These are phyloP conservation scores for Caerostris extrusa DNA, from an alignment of 1,140 invertebrate species.

Conservation along the genomic window DNA sequence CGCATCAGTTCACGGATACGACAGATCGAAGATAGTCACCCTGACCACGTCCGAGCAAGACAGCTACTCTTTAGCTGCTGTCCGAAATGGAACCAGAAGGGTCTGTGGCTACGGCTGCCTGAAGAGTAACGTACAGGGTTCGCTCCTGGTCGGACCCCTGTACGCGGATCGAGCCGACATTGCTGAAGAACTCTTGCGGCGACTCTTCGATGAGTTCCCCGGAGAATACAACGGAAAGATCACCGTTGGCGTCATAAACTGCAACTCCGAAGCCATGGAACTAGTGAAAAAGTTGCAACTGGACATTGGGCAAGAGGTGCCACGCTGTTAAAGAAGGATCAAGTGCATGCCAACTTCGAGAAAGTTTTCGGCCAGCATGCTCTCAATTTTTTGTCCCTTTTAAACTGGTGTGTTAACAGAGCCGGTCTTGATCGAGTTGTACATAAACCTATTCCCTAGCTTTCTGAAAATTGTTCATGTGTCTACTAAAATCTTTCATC, in stretches of 20 bases:
- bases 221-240: background rate
- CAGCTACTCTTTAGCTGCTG: slow-evolving; percentile 67
- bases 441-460: too few species aligned
- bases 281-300: background rate
- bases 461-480: too few species aligned
- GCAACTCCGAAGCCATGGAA: slow-evolving; percentile 50
- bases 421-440: too few species aligned
- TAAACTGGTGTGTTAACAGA: slow-evolving; percentile 38
- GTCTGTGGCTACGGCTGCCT: slow-evolving; percentile 78
- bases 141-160: slow-evolving; percentile 78
- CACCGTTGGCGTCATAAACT: slow-evolving; percentile 43
- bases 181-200: slow-evolving; percentile 70
- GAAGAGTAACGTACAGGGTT: slow-evolving; percentile 72
- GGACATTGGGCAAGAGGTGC: slow-evolving; percentile 38
- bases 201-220: slow-evolving; percentile 69
- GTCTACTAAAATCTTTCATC: too few species aligned
- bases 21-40: slow-evolving; percentile 46
- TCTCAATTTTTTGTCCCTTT: slow-evolving; percentile 79
- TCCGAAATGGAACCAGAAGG: slow-evolving; percentile 35
- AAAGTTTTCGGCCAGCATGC: slow-evolving; percentile 78
- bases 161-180: slow-evolving; percentile 77
- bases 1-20: slow-evolving; percentile 44
- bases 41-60: slow-evolving; percentile 64
- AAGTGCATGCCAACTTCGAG: slow-evolving; percentile 77
- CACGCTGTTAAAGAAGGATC: slow-evolving; percentile 76